Evolutionary conservation across 2,888 invertebrate species (phyloP).

Genomic region (Nipponacmea schrenckii): DNA sequence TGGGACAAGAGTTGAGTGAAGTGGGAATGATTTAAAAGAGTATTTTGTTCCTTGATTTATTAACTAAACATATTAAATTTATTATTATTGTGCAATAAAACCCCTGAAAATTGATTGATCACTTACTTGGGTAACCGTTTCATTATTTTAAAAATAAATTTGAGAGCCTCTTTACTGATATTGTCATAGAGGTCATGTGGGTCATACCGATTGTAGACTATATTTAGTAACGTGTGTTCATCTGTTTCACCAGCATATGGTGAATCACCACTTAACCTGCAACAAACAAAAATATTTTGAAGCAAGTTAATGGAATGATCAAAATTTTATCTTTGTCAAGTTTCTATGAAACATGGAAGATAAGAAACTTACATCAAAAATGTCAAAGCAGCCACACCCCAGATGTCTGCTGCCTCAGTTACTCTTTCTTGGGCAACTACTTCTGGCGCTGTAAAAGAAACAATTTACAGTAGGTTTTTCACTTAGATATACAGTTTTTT

Average conservation of each 20-base stretch:
- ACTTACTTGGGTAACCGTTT: constrained; percentile 88
- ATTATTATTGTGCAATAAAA: too few relatives aligned
- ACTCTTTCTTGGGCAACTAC: constrained; percentile 87
- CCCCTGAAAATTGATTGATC: not conserved
- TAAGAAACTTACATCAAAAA: constrained; percentile 79
- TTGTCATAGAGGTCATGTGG: constrained; percentile 95
- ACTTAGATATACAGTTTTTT: too few relatives aligned
- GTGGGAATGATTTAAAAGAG: too few relatives aligned
- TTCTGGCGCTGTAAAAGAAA: constrained; percentile 80
- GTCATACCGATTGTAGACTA: constrained; percentile 89
- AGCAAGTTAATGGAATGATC: not conserved
- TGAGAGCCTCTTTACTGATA: constrained; percentile 89
- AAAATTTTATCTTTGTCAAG: not conserved
- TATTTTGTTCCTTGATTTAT: too few relatives aligned
- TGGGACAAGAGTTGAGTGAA: too few relatives aligned
- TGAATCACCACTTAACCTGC: constrained; percentile 85
- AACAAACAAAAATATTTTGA: constrained; percentile 18
- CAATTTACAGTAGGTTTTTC: not conserved
- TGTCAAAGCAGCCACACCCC: constrained; percentile 91
- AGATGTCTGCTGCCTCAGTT: constrained; percentile 79
- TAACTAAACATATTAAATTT: too few relatives aligned
- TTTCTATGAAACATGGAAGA: not conserved
- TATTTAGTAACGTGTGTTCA: constrained; percentile 85
- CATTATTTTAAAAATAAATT: constrained; percentile 95
- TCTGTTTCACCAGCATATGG: constrained; percentile 88